Conservation (phyloP, 2,888 invertebrate genomes). For the Nomada hirtipes region DNA sequence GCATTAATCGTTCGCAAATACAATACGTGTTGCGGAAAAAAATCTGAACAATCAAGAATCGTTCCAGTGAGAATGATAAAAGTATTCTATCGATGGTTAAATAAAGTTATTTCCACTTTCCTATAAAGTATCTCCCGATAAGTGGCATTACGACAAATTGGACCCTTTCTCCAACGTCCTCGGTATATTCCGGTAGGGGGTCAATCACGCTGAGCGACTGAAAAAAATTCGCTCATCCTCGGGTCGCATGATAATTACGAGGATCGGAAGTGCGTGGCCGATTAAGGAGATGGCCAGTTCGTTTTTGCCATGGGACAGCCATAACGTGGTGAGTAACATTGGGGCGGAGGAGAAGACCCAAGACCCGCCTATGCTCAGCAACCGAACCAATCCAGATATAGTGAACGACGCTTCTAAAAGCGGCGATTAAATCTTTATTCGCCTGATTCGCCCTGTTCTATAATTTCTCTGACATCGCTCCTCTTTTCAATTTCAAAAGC, state of each 20-base stretch:
- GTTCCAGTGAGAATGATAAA: no score
- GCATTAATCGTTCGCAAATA: not conserved
- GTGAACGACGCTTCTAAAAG: constrained; percentile 57
- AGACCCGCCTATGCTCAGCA: constrained; percentile 78
- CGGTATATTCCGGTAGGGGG: not conserved
- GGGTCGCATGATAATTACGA: constrained; percentile 58
- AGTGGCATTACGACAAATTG: not conserved
- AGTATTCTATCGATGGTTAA: not conserved
- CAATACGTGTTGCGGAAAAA: no score
- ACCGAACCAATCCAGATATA: constrained; percentile 74
- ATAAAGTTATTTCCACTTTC: not conserved
- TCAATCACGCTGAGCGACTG: not conserved
- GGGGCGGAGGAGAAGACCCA: constrained; percentile 78
- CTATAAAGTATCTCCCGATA: not conserved
- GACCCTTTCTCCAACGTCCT: not conserved
- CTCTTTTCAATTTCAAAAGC: not conserved
- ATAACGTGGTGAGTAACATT: constrained; percentile 72
- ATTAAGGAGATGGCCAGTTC: constrained; percentile 61
- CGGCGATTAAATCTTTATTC: constrained; percentile 60
- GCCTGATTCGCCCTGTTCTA: constrained; percentile 3
- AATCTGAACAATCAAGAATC: no score
- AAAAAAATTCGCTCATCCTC: constrained; percentile 6
- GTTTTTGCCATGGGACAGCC: constrained; percentile 76
- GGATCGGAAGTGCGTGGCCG: constrained; percentile 55
- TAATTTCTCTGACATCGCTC: not conserved